These are phyloP conservation scores for Astyanax mexicanus DNA, from an alignment of 2,797 vertebrate species.

Conservation along the genomic window DNA sequence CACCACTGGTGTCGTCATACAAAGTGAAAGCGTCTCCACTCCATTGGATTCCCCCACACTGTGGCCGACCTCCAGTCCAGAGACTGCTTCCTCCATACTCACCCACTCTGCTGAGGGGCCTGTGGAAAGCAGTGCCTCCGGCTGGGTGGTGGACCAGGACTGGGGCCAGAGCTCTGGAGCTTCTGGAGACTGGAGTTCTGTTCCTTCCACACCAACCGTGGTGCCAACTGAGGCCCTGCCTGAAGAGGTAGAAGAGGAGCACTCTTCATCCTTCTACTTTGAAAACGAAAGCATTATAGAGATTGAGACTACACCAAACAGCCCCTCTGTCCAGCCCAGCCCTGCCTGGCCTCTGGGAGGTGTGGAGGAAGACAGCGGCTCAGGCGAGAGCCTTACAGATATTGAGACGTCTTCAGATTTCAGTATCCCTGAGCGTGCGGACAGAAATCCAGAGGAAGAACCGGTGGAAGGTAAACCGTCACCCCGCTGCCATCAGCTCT, in stretches of 20 bases:
- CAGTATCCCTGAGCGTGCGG: constrained; percentile 88
- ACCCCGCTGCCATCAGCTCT: constrained; percentile 16
- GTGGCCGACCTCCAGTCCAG: constrained; percentile 68
- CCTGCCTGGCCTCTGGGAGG: constrained; percentile 80
- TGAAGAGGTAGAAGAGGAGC: constrained; percentile 67
- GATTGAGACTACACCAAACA: constrained; percentile 40
- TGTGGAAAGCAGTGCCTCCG: constrained; percentile 83
- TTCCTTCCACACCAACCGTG: constrained; percentile 63
- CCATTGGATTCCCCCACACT: constrained; percentile 72
- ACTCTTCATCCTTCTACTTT: constrained; percentile 77
- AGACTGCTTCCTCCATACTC: constrained; percentile 71
- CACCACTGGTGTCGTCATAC: constrained; percentile 67
- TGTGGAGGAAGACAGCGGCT: constrained; percentile 91
- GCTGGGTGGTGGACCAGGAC: constrained; percentile 84
- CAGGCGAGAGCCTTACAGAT: constrained; percentile 90
- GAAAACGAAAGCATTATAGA: constrained; percentile 76
- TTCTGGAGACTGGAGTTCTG: constrained; percentile 73
- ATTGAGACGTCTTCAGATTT: constrained; percentile 97
- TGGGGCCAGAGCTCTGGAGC: constrained; percentile 78
- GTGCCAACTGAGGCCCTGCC: constrained; percentile 25
- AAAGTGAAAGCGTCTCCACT: constrained; percentile 72
- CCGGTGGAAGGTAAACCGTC: constrained; percentile 86
- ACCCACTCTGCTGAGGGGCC: constrained; percentile 78
- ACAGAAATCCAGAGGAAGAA: constrained; percentile 84
- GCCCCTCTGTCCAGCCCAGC: constrained; percentile 46